Conservation (phyloP, 1,140 invertebrate species). For the Aphelinus atriplicis region DNA sequence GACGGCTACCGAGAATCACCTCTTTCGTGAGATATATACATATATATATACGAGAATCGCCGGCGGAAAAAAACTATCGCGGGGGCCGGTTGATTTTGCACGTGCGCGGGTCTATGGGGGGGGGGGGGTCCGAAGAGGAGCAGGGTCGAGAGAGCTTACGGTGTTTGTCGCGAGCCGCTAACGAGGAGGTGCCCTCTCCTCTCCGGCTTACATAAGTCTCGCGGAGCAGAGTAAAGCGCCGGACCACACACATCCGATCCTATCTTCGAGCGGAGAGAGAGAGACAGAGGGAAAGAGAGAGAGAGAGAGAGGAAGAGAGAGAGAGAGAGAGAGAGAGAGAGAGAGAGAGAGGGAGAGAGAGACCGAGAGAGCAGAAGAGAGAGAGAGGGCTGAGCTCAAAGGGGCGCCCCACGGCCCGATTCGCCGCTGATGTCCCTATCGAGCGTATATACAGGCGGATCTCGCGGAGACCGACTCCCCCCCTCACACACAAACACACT, state of each 20-base stretch:
- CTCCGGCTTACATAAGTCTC: conserved; percentile 65
- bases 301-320: too few relatives aligned
- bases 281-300: too few relatives aligned
- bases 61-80: too few relatives aligned
- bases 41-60: too few relatives aligned
- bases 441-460: background rate
- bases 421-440: conserved; percentile 47
- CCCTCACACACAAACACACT: conserved; percentile 43
- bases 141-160: conserved; percentile 47
- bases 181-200: conserved; percentile 60
- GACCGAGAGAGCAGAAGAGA: too few relatives aligned
- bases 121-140: conserved; percentile 23
- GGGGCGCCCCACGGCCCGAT: too few relatives aligned
- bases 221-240: conserved; percentile 62
- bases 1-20: too few relatives aligned
- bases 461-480: conserved; percentile 20
- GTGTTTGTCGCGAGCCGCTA: conserved; percentile 65
- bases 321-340: too few relatives aligned
- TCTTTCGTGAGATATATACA: too few relatives aligned
- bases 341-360: too few relatives aligned
- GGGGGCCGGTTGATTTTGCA: too few relatives aligned
- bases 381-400: too few relatives aligned
- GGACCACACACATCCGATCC: conserved; percentile 67
- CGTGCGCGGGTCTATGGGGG: background rate
- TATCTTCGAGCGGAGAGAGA: conserved; percentile 19